These are phyloP conservation scores for Ciconia stormi DNA, from an alignment of 2,113 vertebrate species.

Conservation along the genomic window DNA sequence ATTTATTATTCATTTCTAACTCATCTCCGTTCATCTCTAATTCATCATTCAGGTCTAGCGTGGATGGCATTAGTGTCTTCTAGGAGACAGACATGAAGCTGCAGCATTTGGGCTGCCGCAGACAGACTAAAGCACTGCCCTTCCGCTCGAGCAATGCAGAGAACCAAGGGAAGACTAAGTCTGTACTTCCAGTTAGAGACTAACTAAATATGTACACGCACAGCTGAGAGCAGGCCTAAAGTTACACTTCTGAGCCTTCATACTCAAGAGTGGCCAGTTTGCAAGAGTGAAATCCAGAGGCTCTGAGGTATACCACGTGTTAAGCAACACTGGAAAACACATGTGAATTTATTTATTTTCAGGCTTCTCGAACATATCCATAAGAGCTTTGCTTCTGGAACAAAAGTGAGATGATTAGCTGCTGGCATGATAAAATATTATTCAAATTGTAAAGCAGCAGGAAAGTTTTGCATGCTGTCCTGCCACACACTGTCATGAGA, in stretches of 20 bases:
- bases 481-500: background rate
- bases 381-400: background rate
- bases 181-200: background rate
- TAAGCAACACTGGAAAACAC: background rate
- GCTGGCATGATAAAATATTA: background rate
- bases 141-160: background rate
- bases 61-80: background rate
- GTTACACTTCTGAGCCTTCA: background rate
- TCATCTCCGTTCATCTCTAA: background rate
- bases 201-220: accelerated
- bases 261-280: background rate
- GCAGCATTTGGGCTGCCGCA: background rate
- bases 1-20: constrained; percentile 22
- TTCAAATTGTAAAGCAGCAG: background rate
- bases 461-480: background rate
- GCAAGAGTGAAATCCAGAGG: background rate
- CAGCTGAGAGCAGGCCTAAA: background rate
- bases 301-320: background rate
- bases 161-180: too few species aligned
- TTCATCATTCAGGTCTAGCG: background rate
- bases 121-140: background rate
- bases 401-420: background rate
- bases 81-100: background rate
- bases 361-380: background rate
- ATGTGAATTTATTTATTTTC: background rate